Evolutionary conservation across 30 jellyfish, hydroid and myxozoan species (phyloP).

Genomic region (Euphysa ruthae): DNA sequence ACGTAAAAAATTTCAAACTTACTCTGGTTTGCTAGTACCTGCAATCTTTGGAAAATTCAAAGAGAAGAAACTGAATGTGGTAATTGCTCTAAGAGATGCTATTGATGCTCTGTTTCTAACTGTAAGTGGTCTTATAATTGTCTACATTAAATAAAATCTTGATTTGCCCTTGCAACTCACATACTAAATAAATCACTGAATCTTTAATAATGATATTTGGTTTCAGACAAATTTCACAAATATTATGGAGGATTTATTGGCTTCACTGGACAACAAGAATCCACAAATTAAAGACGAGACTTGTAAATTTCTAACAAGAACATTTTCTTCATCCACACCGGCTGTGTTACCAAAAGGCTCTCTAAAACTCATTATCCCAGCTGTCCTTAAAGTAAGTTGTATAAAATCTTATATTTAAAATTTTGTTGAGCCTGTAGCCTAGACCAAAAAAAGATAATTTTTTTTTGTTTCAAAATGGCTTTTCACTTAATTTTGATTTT

Average conservation of each 20-base stretch:
- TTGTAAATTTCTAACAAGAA: constrained; percentile 60
- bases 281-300: constrained; percentile 91
- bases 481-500: too few species aligned
- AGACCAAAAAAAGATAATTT: too few species aligned
- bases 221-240: constrained; percentile 57
- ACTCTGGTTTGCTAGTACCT: constrained; percentile 70
- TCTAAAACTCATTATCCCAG: constrained; percentile 61
- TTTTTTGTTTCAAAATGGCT: too few species aligned
- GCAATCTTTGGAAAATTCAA: constrained; percentile 81
- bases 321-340: constrained; percentile 24
- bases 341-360: constrained; percentile 62
- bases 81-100: constrained; percentile 76
- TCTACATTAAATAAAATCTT: too few species aligned
- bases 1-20: constrained; percentile 74
- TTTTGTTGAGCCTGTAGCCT: too few species aligned
- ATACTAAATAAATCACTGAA: too few species aligned
- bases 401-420: too few species aligned
- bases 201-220: too few species aligned
- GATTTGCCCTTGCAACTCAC: too few species aligned
- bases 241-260: constrained; percentile 73
- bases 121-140: constrained; percentile 22
- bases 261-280: constrained; percentile 74
- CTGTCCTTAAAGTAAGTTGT: constrained; percentile 63
- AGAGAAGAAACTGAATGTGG: constrained; percentile 89
- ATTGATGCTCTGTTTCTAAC: constrained; percentile 81